Evolutionary conservation across 2,797 vertebrate species (phyloP), one percentile per base, ranked within the genome.

Genomic region (Vireo griseus): DNA sequence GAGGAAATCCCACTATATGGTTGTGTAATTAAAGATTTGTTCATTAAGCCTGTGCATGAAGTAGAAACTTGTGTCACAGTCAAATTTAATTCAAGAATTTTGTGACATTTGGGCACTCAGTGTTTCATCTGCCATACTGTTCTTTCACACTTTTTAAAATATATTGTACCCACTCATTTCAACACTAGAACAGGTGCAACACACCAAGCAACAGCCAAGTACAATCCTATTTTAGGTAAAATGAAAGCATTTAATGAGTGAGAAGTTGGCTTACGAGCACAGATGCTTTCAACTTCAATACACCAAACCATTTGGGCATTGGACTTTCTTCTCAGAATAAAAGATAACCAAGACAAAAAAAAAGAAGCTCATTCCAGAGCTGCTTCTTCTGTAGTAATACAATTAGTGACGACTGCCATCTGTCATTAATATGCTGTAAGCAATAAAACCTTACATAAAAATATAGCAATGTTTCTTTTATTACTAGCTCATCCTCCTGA

Each of bases 101-200:
- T 48, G 47, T 78, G 71, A 76, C 92, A 93, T 95, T 62, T 8
- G 2, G 54, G 73, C 48, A 48, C 83, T 75, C 14, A 1, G 1
- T 78, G 55, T 50, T 95, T 95, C 80, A 95, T 75, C 76, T 90
- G 83, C 39, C 82, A 62, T 3, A 76, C 39, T 48, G 88, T 88
- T 94, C 94, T 69, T 93, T 66, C 69, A 79, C 73, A 75, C 55
- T 52, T 86, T 84, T 73, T 6, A 69, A 78, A 90, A 84, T 82
- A 78, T 1, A 82, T 35, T 52, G 37, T 86, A 79, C 90, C 86
- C 90, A 93, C 90, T 91, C 68, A 52, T 82, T 95, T 92, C 95
- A 92, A 82, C 93, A 94, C 74, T 47, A 82, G 74, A 94, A 81
- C 80, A 95, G 90, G 92, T 91, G 92, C 71, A 76, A 84, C 52